A percentile compares a stretch with the other conserved stretches of the same genome.
Evolutionary conservation across 2,888 invertebrate species (phyloP).

Genomic region (Calliphora vomitoria): DNA sequence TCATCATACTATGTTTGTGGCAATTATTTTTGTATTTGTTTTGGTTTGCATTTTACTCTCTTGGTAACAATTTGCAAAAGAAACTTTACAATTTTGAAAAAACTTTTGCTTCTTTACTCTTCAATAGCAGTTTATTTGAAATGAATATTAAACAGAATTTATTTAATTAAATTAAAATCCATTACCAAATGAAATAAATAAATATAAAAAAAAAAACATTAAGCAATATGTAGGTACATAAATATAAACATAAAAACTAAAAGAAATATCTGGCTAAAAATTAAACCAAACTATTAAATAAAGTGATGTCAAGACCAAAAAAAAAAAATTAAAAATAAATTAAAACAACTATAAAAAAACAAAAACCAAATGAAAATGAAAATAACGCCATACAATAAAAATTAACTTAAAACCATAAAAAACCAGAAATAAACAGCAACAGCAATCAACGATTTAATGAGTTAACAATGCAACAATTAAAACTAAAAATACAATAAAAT

Average conservation of each 20-base stretch:
- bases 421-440: conserved; percentile 27
- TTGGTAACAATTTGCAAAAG: no score
- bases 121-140: no score
- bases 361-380: no score
- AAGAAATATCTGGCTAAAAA: conserved; percentile 18
- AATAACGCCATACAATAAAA: neutral
- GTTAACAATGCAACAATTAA: conserved; percentile 53
- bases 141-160: no score
- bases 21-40: no score
- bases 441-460: conserved; percentile 60
- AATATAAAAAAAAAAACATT: conserved; percentile 8
- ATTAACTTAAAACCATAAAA: conserved; percentile 27
- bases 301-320: conserved; percentile 17
- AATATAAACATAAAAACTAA: neutral
- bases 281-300: neutral
- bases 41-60: no score
- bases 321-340: conserved; percentile 17
- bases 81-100: no score
- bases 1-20: no score
- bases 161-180: neutral
- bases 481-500: conserved; percentile 11
- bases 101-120: no score
- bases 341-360: neutral
- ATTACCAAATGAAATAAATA: neutral
- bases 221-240: neutral